Evolutionary conservation across 2,113 vertebrate species (phyloP), one percentile per base, ranked within the genome.

Genomic region (Electrona antarctica): DNA sequence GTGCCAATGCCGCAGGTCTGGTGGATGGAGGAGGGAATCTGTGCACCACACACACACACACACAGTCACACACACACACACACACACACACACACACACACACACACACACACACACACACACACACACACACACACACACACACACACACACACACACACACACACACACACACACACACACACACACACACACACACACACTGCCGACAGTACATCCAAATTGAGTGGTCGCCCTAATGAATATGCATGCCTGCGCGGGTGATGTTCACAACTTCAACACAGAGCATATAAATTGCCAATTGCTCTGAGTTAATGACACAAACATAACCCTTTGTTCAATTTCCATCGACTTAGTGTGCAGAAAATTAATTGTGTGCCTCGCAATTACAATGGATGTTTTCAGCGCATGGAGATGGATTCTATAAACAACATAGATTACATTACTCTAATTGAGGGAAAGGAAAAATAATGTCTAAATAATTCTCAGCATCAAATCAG

Each of bases 291-390:
- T 84, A 82, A 91, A 89, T 90, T 88, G 81, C 81, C 87, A 87
- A 81, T 85, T 88, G 86, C 74, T 59, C 78, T 7, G 59, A 79
- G 87, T 85, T 90, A 91, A 92, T 90, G 88, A 87, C 84, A 80
- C 77, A 80, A 88, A 89, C 84, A 80, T 87, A 81, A 86, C 89
- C 87, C 78, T 84, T 83, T 86, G 84, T 90, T 89, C 78, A 84
- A 69, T 88, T 81, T 58, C 74, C 60, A 87, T 87, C 85, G 82
- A 91, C 87, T 86, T 85, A 71, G 72, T 73, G 64, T 64, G 69
- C 1, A 13, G 60, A 67, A 83, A 90, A 87, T 89, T 81, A 88
- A 91, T 91, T 84, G 78, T 83, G 77, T 81, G 74, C 50, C 58
- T 80, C 67, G 69, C 78, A 86, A 84, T 88, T 89, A 84, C 83